Conservation (phyloP, 2,113 vertebrate species). For the Podocnemis expansa region DNA sequence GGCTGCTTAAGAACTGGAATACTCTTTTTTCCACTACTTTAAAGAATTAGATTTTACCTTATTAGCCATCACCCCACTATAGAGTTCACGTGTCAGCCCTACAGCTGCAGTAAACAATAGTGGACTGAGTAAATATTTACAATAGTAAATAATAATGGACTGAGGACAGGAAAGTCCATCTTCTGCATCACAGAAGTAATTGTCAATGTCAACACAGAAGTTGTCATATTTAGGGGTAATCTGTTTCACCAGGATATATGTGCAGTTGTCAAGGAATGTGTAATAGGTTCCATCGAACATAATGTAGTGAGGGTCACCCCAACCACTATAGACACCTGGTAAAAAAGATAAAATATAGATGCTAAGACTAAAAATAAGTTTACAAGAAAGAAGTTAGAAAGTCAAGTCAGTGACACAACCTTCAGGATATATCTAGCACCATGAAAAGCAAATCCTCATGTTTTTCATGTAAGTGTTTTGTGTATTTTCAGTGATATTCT, state of each 20-base stretch:
- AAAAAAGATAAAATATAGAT: background rate
- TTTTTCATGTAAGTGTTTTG: background rate
- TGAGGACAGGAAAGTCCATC: slow-evolving; percentile 80
- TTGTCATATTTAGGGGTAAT: slow-evolving; percentile 77
- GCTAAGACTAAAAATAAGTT: background rate
- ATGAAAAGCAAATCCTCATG: background rate
- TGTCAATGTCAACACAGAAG: slow-evolving; percentile 82
- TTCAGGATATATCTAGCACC: background rate
- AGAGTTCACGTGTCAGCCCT: slow-evolving; percentile 73
- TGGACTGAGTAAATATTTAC: too few relatives aligned
- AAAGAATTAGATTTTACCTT: slow-evolving; percentile 77
- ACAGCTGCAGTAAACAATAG: slow-evolving; percentile 76
- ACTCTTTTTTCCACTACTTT: background rate
- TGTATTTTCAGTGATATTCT: accelerated
- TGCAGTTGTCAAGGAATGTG: slow-evolving; percentile 85
- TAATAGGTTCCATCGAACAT: slow-evolving; percentile 91
- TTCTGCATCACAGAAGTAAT: slow-evolving; percentile 76
- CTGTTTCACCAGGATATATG: slow-evolving; percentile 89
- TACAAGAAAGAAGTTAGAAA: background rate
- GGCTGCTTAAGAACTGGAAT: background rate
- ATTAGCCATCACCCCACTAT: slow-evolving; percentile 64
- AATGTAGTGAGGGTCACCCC: slow-evolving; percentile 84
- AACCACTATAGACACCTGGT: slow-evolving; percentile 87
- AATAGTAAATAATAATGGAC: slow-evolving; percentile 81
- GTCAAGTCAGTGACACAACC: background rate